Conservation (phyloP, 2,888 invertebrate species). For the Myopa testacea region DNA sequence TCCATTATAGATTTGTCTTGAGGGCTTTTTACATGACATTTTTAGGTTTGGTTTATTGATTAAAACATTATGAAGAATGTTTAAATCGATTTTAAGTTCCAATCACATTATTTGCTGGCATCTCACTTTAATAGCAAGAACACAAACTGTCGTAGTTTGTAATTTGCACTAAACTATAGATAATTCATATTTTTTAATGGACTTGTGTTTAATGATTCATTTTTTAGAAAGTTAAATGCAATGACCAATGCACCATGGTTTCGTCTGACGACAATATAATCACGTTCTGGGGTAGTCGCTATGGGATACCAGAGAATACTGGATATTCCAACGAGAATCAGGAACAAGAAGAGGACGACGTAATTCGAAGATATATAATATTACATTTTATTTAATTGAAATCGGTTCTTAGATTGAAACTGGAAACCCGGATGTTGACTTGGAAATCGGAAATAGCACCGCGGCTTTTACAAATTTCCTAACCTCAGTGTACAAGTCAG, state of each 20-base stretch:
- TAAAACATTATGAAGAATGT: too few species aligned
- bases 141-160: too few species aligned
- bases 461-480: slow-evolving; percentile 67
- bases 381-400: too few species aligned
- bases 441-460: slow-evolving; percentile 65
- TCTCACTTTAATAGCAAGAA: too few species aligned
- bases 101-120: too few species aligned
- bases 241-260: slow-evolving; percentile 75
- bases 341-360: slow-evolving; percentile 19
- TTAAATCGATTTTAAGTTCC: too few species aligned
- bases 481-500: slow-evolving; percentile 68
- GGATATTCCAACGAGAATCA: slow-evolving; percentile 44
- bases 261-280: slow-evolving; percentile 76
- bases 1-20: too few species aligned
- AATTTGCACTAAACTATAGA: too few species aligned
- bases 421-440: slow-evolving; percentile 48
- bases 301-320: slow-evolving; percentile 63
- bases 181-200: neutral
- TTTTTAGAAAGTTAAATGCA: slow-evolving; percentile 74
- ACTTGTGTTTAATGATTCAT: slow-evolving; percentile 22
- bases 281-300: slow-evolving; percentile 77
- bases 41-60: too few species aligned
- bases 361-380: slow-evolving; percentile 5
- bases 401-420: slow-evolving; percentile 24
- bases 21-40: too few species aligned